Evolutionary conservation across 2,797 vertebrate genomes (phyloP).

Genomic region (Psittacula echo): DNA sequence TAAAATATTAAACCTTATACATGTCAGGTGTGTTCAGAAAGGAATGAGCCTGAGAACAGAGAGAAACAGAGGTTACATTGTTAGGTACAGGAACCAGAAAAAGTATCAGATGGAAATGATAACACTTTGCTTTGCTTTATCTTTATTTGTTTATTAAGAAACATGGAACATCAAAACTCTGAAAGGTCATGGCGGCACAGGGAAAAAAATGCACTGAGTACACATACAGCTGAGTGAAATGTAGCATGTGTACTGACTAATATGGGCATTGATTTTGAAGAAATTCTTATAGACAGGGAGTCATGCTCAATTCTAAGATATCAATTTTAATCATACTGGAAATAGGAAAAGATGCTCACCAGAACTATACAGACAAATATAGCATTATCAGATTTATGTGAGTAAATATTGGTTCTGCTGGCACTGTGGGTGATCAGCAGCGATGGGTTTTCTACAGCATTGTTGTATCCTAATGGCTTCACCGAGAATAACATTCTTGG

Average conservation of each 20-base stretch:
- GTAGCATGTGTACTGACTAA: background rate
- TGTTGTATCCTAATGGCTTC: background rate
- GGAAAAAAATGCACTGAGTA: background rate
- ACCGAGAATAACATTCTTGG: background rate
- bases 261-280: background rate
- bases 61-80: background rate
- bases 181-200: background rate
- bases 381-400: background rate
- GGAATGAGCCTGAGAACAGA: background rate
- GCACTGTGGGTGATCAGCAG: background rate
- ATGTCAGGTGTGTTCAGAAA: constrained; percentile 29
- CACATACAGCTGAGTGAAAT: background rate
- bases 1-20: constrained; percentile 59
- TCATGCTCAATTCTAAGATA: background rate
- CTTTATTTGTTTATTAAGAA: constrained; percentile 21
- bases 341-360: background rate
- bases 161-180: background rate
- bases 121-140: background rate
- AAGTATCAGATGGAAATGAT: background rate
- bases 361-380: background rate
- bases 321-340: background rate
- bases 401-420: background rate
- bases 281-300: background rate
- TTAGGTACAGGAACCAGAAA: background rate
- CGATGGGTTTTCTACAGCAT: background rate